A percentile compares a stretch with the other conserved stretches of the same genome.
These are phyloP conservation scores for Beaufortia kweichowensis DNA, from an alignment of 2,113 vertebrate species.

Conservation along the genomic window DNA sequence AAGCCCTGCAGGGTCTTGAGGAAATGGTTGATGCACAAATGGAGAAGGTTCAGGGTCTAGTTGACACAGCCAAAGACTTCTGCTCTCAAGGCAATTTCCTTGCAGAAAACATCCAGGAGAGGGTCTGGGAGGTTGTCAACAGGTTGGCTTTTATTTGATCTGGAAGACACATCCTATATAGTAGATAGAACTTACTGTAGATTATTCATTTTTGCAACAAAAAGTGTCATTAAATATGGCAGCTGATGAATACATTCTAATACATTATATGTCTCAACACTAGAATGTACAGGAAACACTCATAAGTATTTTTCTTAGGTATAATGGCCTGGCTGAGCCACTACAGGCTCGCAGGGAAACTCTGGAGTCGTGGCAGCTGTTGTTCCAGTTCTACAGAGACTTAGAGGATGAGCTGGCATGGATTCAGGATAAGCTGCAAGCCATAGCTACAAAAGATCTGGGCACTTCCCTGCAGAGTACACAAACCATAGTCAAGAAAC, in stretches of 20 bases:
- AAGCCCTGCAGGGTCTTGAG: slow-evolving; percentile 79
- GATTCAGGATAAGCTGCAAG: slow-evolving; percentile 78
- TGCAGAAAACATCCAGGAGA: slow-evolving; percentile 76
- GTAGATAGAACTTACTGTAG: background rate
- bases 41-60: slow-evolving; percentile 72
- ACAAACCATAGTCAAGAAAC: slow-evolving; percentile 79
- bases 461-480: slow-evolving; percentile 72
- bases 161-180: too few species aligned
- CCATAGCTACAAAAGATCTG: slow-evolving; percentile 69
- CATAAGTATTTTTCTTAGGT: slow-evolving; percentile 65
- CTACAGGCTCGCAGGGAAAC: slow-evolving; percentile 71
- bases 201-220: too few species aligned
- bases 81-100: slow-evolving; percentile 78
- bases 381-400: slow-evolving; percentile 83
- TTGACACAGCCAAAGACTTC: slow-evolving; percentile 72
- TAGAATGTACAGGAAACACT: background rate
- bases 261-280: background rate
- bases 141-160: slow-evolving; percentile 67
- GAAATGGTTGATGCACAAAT: slow-evolving; percentile 73
- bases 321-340: slow-evolving; percentile 73
- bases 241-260: too few species aligned
- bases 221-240: too few species aligned
- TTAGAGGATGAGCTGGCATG: slow-evolving; percentile 81
- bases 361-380: slow-evolving; percentile 79
- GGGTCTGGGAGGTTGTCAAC: slow-evolving; percentile 72